Base-by-base conservation (phyloP, 2,113 vertebrate genomes). In the Aegithalos caudatus region DNA sequence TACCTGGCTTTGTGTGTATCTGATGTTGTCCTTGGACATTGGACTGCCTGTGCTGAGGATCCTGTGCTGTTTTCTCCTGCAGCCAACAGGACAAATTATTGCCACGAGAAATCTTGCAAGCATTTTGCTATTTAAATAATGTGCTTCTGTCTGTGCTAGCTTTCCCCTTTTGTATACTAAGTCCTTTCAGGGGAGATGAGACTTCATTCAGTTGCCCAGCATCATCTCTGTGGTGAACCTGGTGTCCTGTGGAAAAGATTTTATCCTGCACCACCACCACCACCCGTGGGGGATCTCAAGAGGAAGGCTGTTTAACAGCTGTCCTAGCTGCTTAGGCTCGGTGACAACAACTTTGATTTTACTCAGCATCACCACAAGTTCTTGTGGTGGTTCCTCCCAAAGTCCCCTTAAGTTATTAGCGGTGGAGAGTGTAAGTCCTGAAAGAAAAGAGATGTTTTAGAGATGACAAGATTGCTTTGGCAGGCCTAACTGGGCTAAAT, bases 281-380 rank as follows among this genome's bases (percentile, higher is more conserved):
- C 22, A 60, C 14, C 23, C 0, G 0, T 9, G 10, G 44, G 37
- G 44, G 13, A 23, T 72, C 14, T 77, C 18, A n/a, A 50, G 29
- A 44, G 21, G 29, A 82, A 85, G 27, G 45, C 33, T 70, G 18
- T 66, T 56, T 6, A 51, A 74, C 29, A 80, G 66, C 58, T 89
- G 31, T 56, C 23, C 21, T 38, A 9, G 37, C 44, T 77, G 27
- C 60, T 81, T 53, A 31, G 45, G 22, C 44, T 57, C 21, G 35
- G 13, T 73, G 50, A 67, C 29, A 58, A 0, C 61, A 42, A 42
- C 33, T 72, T 9, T 60, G 58, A 24, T 20, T 72, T 91, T 27
- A 66, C 21, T 58, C 9, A 8, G 50, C 42, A 20, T 84, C 42
- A 20, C 62, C 7, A 1, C 22, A 56, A 51, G 54, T 73, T 88